A percentile compares a stretch with the other conserved stretches of the same genome.
phyloP scores from a whole-genome alignment of 2,113 vertebrate genomes.

The Aleadryas rufinucha region DNA sequence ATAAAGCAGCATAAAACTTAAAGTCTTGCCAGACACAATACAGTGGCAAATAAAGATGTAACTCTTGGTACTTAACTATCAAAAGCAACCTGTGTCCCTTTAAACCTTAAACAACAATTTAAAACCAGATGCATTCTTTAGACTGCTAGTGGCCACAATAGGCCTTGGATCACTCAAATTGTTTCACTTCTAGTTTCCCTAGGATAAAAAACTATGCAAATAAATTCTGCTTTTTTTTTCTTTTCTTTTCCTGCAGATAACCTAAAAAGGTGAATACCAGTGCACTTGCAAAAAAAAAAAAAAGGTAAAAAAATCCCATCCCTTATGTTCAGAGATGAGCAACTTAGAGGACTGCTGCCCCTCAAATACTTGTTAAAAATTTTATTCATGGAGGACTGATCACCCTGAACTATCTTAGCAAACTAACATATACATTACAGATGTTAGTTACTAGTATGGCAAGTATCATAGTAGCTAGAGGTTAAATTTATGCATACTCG shows the following conservation, averaged over 20 bases:
- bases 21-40: background rate
- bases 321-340: background rate
- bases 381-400: background rate
- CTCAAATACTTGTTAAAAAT: background rate
- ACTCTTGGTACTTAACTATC: background rate
- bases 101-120: background rate
- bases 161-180: background rate
- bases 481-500: background rate
- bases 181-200: background rate
- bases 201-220: background rate
- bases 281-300: background rate
- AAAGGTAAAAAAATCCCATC: background rate
- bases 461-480: background rate
- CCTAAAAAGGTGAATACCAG: background rate
- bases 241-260: background rate
- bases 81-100: background rate
- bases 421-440: background rate
- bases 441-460: rapidly evolving
- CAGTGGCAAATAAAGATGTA: background rate
- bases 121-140: background rate
- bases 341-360: background rate
- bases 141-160: background rate
- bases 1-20: background rate
- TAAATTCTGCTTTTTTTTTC: background rate
- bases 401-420: background rate